Percentiles rank a stretch among this genome's conserved stretches.
Evolutionary conservation across 2,113 vertebrate species (phyloP).

Genomic region (Podiceps cristatus): DNA sequence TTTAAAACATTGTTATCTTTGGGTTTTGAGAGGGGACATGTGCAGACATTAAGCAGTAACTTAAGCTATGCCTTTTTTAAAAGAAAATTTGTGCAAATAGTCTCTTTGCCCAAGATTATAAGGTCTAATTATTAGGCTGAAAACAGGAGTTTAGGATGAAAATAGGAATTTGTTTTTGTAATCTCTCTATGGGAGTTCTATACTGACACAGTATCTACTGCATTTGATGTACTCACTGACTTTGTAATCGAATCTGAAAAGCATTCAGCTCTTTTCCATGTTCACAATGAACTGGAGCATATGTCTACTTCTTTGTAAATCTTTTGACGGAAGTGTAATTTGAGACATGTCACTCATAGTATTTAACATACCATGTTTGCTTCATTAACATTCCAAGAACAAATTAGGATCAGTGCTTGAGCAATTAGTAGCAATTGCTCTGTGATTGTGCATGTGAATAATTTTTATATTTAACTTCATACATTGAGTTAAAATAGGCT

Average conservation of each 20-base stretch:
- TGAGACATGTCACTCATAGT: not conserved
- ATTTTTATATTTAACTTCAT: not conserved
- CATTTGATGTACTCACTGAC: not conserved
- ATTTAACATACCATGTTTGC: not conserved
- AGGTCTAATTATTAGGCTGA: not conserved
- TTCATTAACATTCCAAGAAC: not conserved
- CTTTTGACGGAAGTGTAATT: not conserved
- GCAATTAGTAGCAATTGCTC: conserved; percentile 14
- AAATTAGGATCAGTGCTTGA: not conserved
- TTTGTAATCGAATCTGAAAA: not conserved
- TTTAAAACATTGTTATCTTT: not conserved
- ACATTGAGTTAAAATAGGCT: not conserved
- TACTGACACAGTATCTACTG: not conserved
- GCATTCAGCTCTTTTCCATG: not conserved
- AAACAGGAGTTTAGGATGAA: not conserved
- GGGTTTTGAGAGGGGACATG: fast-evolving
- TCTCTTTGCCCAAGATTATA: not conserved
- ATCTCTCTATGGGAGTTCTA: not conserved
- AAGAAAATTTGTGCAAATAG: not conserved
- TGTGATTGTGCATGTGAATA: not conserved
- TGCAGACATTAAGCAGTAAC: fast-evolving
- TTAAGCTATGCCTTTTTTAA: not conserved
- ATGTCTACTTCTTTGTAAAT: not conserved
- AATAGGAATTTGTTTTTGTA: not conserved
- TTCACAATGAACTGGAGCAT: not conserved